These are phyloP conservation scores for Yasuhikotakia modesta DNA, from an alignment of 2,797 vertebrate species.

Conservation along the genomic window DNA sequence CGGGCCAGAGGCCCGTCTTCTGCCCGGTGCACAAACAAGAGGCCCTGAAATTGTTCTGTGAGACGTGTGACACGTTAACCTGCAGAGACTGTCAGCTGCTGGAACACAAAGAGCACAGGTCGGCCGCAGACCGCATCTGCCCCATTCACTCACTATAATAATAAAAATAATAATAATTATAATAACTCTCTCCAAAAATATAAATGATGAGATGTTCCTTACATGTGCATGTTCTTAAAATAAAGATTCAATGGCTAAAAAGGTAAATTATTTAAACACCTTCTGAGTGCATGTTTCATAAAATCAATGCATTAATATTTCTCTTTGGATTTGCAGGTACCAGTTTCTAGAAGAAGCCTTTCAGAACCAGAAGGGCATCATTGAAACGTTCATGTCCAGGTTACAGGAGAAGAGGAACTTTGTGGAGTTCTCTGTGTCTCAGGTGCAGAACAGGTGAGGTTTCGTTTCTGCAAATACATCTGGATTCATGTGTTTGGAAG, in stretches of 20 bases:
- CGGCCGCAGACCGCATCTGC: conserved; percentile 38
- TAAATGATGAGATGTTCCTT: no score
- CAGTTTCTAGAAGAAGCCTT: conserved; percentile 98
- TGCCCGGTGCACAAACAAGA: conserved; percentile 98
- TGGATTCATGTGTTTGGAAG: no score
- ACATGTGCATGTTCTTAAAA: no score
- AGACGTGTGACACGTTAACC: conserved; percentile 97
- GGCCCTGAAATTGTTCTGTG: conserved; percentile 96
- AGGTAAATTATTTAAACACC: no score
- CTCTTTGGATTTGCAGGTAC: conserved; percentile 77
- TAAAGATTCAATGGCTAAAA: no score
- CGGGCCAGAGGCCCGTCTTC: conserved; percentile 94
- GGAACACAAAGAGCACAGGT: conserved; percentile 99
- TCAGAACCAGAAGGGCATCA: conserved; percentile 94
- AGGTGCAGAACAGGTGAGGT: conserved; percentile 92
- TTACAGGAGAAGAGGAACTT: conserved; percentile 96
- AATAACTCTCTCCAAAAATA: no score
- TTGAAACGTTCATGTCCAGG: conserved; percentile 91
- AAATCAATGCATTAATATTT: no score
- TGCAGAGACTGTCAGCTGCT: conserved; percentile 97
- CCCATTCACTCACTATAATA: not conserved
- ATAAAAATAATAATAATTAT: no score
- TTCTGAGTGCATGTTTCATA: no score
- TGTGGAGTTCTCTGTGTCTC: conserved; percentile 92
- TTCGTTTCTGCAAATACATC: no score